Evolutionary conservation across 2,888 invertebrate species (phyloP).

Genomic region (Seladonia tumulorum): DNA sequence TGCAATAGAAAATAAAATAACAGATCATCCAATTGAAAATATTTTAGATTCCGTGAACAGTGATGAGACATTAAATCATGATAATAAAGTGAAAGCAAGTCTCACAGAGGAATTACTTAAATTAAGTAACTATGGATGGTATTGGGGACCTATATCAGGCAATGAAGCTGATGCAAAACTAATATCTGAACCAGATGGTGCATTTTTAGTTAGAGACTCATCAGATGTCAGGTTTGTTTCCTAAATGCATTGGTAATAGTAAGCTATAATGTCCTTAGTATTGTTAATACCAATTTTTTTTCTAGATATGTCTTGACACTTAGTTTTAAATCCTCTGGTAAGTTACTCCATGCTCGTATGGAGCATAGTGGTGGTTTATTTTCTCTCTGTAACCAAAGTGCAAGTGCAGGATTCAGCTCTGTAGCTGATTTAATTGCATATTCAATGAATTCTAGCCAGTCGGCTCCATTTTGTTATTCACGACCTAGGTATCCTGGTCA

Average conservation of each 20-base stretch:
- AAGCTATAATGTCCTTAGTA: not conserved
- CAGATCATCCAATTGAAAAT: slow-evolving; percentile 13
- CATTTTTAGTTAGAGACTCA: slow-evolving; percentile 92
- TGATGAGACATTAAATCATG: slow-evolving; percentile 46
- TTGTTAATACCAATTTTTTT: slow-evolving; percentile 12
- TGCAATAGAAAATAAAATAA: slow-evolving; percentile 3
- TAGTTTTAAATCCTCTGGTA: slow-evolving; percentile 89
- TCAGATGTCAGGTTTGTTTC: slow-evolving; percentile 85
- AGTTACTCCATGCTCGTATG: slow-evolving; percentile 90
- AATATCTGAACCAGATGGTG: slow-evolving; percentile 89
- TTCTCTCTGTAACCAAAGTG: slow-evolving; percentile 86
- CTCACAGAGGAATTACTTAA: slow-evolving; percentile 76
- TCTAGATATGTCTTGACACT: slow-evolving; percentile 89
- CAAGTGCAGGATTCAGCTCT: slow-evolving; percentile 85
- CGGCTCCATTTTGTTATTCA: slow-evolving; percentile 90
- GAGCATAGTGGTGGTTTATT: slow-evolving; percentile 90
- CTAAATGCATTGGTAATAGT: not conserved
- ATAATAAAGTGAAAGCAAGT: slow-evolving; percentile 70
- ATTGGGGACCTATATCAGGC: slow-evolving; percentile 92
- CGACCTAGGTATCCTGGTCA: slow-evolving; percentile 88
- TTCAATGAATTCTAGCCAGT: slow-evolving; percentile 89
- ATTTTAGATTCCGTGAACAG: slow-evolving; percentile 17
- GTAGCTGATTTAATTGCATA: slow-evolving; percentile 90
- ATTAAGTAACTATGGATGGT: slow-evolving; percentile 87
- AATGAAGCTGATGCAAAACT: slow-evolving; percentile 90